Percentiles rank a stretch among this genome's conserved stretches.
Conservation (phyloP, 2,113 vertebrate genomes). For the Petrocephalus zakoni region DNA sequence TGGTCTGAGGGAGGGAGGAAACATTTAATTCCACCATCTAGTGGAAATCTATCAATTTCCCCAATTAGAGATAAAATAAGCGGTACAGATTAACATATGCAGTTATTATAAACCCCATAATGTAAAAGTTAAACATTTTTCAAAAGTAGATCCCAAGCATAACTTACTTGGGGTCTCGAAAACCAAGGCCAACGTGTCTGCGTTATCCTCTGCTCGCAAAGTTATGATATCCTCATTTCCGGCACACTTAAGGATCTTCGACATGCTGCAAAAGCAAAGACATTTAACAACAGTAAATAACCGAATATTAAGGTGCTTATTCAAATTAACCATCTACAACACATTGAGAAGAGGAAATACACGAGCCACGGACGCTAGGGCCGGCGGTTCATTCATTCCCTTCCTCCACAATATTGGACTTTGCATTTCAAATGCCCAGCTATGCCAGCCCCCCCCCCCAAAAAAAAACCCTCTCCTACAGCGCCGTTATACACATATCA, state of each 20-base stretch:
- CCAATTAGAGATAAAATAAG: neutral
- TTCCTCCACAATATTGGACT: neutral
- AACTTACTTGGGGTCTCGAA: constrained; percentile 89
- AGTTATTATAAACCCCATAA: neutral
- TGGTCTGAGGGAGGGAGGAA: constrained; percentile 65
- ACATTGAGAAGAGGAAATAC: neutral
- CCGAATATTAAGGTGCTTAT: neutral
- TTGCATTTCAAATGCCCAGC: neutral
- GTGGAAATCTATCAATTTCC: no score
- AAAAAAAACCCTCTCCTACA: neutral
- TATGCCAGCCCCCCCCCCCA: neutral
- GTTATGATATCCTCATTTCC: constrained; percentile 96
- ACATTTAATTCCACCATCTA: neutral
- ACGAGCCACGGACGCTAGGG: no score
- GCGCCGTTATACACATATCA: neutral
- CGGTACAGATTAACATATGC: neutral
- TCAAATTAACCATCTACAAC: neutral
- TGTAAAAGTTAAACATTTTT: neutral
- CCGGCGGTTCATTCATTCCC: neutral
- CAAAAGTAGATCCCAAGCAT: neutral
- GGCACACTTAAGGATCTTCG: constrained; percentile 94
- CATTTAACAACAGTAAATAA: neutral
- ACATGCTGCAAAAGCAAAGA: constrained; percentile 70
- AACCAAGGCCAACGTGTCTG: constrained; percentile 82
- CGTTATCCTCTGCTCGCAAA: constrained; percentile 89